phyloP scores from a whole-genome alignment of 2,797 vertebrate species.

The Thalassophryne amazonica region DNA sequence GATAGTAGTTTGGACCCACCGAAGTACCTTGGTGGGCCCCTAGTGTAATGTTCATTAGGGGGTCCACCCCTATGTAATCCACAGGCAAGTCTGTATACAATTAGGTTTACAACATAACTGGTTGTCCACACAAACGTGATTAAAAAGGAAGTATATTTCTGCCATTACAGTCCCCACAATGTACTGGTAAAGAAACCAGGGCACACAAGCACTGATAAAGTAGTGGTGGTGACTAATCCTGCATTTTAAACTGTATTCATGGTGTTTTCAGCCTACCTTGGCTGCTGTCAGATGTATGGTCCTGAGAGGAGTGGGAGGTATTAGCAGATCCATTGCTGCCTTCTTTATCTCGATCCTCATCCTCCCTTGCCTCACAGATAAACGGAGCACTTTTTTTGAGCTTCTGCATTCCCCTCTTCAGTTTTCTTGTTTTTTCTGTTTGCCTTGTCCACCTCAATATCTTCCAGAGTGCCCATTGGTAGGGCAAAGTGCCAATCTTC shows the following conservation, averaged over 20 bases:
- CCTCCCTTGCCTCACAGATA: constrained; percentile 12
- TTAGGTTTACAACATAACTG: too few species aligned
- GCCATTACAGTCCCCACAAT: too few species aligned
- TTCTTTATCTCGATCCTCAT: constrained; percentile 39
- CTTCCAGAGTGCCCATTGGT: constrained; percentile 47
- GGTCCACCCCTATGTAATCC: too few species aligned
- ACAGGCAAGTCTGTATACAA: too few species aligned
- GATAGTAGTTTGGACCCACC: too few species aligned
- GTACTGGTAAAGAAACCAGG: too few species aligned
- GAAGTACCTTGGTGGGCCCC: too few species aligned
- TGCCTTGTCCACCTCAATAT: constrained; percentile 28
- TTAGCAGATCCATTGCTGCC: constrained; percentile 48
- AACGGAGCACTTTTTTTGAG: background rate
- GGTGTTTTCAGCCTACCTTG: constrained; percentile 38
- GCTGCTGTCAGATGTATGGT: constrained; percentile 52
- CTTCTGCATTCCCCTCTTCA: background rate
- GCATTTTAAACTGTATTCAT: background rate
- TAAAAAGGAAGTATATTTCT: too few species aligned
- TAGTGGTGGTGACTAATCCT: background rate
- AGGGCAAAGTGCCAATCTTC: constrained; percentile 71
- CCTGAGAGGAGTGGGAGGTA: constrained; percentile 65
- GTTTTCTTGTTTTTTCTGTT: constrained; percentile 10
- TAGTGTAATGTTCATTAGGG: too few species aligned
- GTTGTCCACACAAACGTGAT: too few species aligned
- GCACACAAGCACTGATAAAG: background rate